Evolutionary conservation across 2,113 vertebrate species (phyloP).

Genomic region (Nerophis ophidion): DNA sequence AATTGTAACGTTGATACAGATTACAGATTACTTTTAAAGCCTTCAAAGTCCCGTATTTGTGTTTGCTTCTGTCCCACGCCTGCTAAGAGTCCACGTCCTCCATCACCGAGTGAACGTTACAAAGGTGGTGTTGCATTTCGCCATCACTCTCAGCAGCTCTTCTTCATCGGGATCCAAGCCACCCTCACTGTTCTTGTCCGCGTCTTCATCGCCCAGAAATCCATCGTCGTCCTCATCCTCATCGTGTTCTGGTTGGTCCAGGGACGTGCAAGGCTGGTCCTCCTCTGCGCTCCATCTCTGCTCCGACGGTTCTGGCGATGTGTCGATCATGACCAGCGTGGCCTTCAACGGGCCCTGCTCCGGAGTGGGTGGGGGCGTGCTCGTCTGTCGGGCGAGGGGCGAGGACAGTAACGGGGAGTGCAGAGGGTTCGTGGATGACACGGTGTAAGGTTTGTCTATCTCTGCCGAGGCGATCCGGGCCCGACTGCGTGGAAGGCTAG

Average conservation of each 20-base stretch:
- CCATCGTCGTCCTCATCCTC: conserved; percentile 20
- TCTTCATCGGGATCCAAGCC: conserved; percentile 54
- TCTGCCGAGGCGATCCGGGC: conserved; percentile 33
- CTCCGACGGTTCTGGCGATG: conserved; percentile 6
- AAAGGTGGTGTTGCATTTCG: conserved; percentile 51
- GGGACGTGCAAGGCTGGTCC: conserved; percentile 41
- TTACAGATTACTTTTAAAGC: not conserved
- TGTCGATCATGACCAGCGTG: conserved; percentile 31
- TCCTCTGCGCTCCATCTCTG: conserved; percentile 2
- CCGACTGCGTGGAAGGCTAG: conserved; percentile 16
- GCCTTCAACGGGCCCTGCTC: conserved; percentile 35
- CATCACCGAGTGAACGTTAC: conserved; percentile 52
- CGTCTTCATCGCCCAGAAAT: conserved; percentile 38
- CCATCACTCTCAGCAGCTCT: conserved; percentile 50
- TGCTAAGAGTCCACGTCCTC: not conserved
- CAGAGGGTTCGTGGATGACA: conserved; percentile 24
- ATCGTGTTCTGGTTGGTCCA: conserved; percentile 18
- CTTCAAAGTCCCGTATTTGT: conserved; percentile 5
- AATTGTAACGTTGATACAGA: not conserved
- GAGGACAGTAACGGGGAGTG: conserved; percentile 27
- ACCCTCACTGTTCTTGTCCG: conserved; percentile 30
- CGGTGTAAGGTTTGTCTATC: conserved; percentile 41
- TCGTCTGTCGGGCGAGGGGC: conserved; percentile 4
- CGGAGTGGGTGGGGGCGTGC: conserved; percentile 29
- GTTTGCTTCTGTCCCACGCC: conserved; percentile 2